Conservation (phyloP, 2,797 vertebrate species). For the Peromyscus nudipes region DNA sequence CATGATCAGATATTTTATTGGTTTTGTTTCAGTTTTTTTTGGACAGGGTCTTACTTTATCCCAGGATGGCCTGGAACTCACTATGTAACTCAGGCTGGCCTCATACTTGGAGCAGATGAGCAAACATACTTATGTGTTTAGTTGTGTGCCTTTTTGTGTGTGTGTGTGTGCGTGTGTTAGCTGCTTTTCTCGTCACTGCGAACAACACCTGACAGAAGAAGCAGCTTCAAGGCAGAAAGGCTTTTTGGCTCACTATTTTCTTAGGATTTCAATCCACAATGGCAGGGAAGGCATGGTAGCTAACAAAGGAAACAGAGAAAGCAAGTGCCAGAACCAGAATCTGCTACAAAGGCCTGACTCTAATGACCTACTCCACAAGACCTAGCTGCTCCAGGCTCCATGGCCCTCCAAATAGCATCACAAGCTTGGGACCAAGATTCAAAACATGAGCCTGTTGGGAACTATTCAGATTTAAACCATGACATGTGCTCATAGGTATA, state of each 20-base stretch:
- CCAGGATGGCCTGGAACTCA: neutral
- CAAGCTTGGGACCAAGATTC: neutral
- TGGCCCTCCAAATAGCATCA: neutral
- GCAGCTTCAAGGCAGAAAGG: neutral
- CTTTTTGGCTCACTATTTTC: neutral
- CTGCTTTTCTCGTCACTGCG: neutral
- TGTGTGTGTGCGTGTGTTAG: no score
- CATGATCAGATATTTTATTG: neutral
- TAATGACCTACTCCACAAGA: neutral
- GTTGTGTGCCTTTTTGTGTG: neutral
- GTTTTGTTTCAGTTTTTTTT: neutral
- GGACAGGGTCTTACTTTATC: neutral
- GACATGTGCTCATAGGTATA: neutral
- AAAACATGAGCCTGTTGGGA: neutral
- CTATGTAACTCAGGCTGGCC: neutral
- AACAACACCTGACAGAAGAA: neutral
- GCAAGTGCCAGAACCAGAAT: neutral
- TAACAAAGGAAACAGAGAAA: neutral
- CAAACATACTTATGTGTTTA: neutral
- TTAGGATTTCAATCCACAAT: neutral
- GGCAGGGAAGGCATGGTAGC: neutral
- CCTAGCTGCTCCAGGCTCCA: neutral
- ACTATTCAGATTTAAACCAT: neutral
- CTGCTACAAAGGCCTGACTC: neutral
- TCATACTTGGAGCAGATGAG: neutral